These are phyloP conservation scores for Catharus bicknelli DNA, from an alignment of 2,113 vertebrate species.

Conservation along the genomic window DNA sequence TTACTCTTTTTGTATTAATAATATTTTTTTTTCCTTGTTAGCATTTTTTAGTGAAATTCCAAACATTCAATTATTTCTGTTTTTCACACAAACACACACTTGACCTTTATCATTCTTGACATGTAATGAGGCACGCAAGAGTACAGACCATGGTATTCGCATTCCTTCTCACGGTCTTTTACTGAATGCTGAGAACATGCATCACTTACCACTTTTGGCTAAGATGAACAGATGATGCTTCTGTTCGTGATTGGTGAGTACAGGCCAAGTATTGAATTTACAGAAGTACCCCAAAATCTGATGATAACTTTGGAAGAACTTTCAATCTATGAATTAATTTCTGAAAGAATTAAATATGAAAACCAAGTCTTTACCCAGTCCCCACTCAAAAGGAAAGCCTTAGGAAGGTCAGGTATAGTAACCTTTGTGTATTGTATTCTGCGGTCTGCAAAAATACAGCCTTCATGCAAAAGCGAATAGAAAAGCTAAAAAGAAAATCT, in stretches of 20 bases:
- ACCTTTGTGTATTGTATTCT: background rate
- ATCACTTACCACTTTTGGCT: background rate
- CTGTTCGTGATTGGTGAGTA: background rate
- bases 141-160: background rate
- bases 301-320: no score
- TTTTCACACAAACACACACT: background rate
- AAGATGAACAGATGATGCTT: background rate
- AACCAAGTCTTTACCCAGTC: background rate
- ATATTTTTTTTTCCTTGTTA: background rate
- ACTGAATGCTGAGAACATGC: background rate
- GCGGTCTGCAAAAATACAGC: background rate
- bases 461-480: background rate
- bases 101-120: background rate
- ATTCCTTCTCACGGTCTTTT: background rate
- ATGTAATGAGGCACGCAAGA: background rate
- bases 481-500: background rate
- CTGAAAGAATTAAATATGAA: background rate
- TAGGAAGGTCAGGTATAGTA: background rate
- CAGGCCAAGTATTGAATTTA: background rate
- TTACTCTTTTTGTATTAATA: background rate
- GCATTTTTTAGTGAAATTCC: background rate
- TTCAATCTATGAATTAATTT: background rate
- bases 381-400: background rate
- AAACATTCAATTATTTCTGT: background rate
- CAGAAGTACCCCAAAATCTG: background rate